Conservation (phyloP, 2,888 invertebrate genomes). For the Priocnemis perturbator region DNA sequence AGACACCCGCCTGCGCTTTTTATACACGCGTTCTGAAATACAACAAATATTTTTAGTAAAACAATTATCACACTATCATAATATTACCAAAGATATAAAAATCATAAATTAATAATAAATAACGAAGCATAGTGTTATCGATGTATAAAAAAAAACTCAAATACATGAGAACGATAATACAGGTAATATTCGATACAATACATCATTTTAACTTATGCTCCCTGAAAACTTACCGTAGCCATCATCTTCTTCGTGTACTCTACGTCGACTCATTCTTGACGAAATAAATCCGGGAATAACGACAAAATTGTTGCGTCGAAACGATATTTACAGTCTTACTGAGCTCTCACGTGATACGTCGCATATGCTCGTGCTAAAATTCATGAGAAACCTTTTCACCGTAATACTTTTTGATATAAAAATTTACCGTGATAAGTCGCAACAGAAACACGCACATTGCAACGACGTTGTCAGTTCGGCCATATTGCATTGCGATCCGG, state of each 20-base stretch:
- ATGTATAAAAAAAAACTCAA: neutral
- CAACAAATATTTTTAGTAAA: constrained; percentile 6
- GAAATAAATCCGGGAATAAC: neutral
- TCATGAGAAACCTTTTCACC: no score
- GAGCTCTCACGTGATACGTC: neutral
- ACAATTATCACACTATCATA: neutral
- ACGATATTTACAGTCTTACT: no score
- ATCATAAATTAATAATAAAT: neutral
- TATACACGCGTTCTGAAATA: constrained; percentile 84
- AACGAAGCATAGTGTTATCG: no score
- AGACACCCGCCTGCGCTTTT: constrained; percentile 90
- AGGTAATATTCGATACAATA: neutral
- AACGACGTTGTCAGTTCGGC: neutral
- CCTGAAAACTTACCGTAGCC: constrained; percentile 42
- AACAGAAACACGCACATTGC: neutral
- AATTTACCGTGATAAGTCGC: no score
- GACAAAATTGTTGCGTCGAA: neutral
- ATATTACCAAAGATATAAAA: neutral
- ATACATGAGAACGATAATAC: neutral
- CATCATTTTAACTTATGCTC: neutral
- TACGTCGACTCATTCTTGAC: constrained; percentile 49
- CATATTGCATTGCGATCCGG: neutral
- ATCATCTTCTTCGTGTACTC: constrained; percentile 52
- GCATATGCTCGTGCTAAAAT: neutral
- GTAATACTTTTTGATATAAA: no score